Base-by-base conservation (phyloP, 2,113 vertebrate genomes). In the Ondatra zibethicus region DNA sequence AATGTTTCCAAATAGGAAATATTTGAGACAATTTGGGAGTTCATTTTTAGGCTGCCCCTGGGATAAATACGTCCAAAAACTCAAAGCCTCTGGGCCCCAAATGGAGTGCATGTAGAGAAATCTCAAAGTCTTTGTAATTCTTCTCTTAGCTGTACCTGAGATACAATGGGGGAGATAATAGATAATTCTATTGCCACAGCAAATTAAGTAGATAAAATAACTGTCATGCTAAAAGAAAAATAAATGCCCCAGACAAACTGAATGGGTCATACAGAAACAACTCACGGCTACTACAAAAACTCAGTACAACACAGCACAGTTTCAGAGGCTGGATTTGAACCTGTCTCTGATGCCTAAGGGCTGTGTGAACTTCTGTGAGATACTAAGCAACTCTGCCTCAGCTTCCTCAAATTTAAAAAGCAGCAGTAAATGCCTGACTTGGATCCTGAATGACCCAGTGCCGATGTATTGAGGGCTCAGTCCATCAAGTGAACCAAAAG, bases 1-100 rank as follows among this genome's bases (percentile, higher is more conserved):
- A 96, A 96, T 84, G 73, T 92, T 92, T 84, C 52, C 86, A 96
- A 96, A 97, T 3, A 91, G 86, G 92, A 93, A 96, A 92, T 96
- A 97, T 89, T 73, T 92, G 89, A 86, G 31, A 76, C 91, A 80
- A 94, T 96, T 93, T 95, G 61, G 91, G 84, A 92, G 80, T 91
- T 95, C 47, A 66, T 76, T 87, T 84, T 91, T 31, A 95, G 86
- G 27, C 88, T 92, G 14, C 89, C 92, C 47, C 80, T 92, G 82
- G 92, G 55, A 94, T 92, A 93, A 93, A 93, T 68, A 93, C 72
- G n/a, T 52, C 73, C 61, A 88, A 72, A 94, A 94, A 68, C 72
- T 94, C n/a, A 95, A 95, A 97, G 66, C 82, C n/a, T 7, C 3
- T 31, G 29, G 45, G 10, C 52, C 82, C 76, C 50, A 85, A 93